A percentile compares a stretch with the other conserved stretches of the same genome.
Evolutionary conservation across 2,888 invertebrate species (phyloP).

Genomic region (Drosophila eohydei): DNA sequence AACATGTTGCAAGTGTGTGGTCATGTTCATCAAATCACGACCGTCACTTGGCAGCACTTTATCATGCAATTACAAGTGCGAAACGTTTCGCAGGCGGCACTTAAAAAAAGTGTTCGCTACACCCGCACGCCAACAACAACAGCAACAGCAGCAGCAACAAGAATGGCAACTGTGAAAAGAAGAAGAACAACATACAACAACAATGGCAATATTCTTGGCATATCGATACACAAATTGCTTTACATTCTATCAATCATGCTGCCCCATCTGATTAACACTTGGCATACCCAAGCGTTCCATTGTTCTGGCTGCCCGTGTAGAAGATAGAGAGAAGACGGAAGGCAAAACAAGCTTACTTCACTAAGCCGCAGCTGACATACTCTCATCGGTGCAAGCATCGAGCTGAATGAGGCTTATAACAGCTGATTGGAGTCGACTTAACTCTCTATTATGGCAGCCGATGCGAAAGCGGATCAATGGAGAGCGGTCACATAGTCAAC

Average conservation of each 20-base stretch:
- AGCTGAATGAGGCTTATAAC: neutral
- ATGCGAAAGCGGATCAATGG: no score
- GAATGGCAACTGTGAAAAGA: neutral
- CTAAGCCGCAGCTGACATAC: slow-evolving; percentile 1
- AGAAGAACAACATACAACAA: slow-evolving; percentile 2
- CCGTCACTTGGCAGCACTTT: slow-evolving; percentile 68
- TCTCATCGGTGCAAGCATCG: neutral
- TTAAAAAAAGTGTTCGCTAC: slow-evolving; percentile 13
- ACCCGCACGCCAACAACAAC: neutral
- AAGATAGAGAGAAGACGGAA: neutral
- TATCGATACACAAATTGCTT: slow-evolving; percentile 39
- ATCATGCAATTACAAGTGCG: slow-evolving; percentile 71
- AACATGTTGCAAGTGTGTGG: slow-evolving; percentile 32
- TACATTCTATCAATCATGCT: slow-evolving; percentile 29
- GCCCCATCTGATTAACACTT: slow-evolving; percentile 53
- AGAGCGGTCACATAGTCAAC: neutral
- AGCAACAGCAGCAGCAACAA: neutral
- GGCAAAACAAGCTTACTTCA: neutral
- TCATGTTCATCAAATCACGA: slow-evolving; percentile 53
- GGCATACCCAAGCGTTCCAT: slow-evolving; percentile 9
- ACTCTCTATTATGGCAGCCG: neutral
- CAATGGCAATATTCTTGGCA: slow-evolving; percentile 8
- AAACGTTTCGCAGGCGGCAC: slow-evolving; percentile 52
- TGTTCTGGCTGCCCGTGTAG: slow-evolving; percentile 1
- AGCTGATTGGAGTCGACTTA: neutral